Evolutionary conservation across 1,140 invertebrate genomes (phyloP), one percentile per base, ranked within the genome.

Genomic region (Solenopsis invicta): DNA sequence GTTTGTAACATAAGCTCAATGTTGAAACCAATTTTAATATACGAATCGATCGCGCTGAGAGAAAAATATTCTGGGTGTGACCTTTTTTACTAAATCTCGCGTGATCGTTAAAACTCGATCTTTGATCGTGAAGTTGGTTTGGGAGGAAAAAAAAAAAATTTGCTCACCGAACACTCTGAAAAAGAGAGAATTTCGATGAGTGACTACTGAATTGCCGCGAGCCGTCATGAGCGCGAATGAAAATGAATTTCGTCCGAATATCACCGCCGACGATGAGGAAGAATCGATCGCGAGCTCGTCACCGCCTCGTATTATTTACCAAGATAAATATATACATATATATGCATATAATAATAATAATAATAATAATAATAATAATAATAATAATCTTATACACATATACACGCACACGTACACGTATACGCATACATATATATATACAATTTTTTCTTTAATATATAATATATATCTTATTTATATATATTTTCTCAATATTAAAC

Each of bases 401-500:
- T 75, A 80, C 85, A 85, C 85, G 85, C 89, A 88, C 54, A 56
- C 90, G 93, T 91, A 93, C 90, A 80, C 84, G 69, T 87, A 85
- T 87, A 87, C 80, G 56, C 85, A 84, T 90, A 86, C 84, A 71
- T 34, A 75, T 56, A 61, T 41, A 85, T 59, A 54, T 52, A 78
- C 54, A 67, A 69, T 50, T 85, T 85, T 88, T 86, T 92, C 84
- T 89, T 54, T 74, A 74, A 61, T 75, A 78, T 94, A 93, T 94
- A 94, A 93, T 93, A 93, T 84, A 93, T 94, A 94, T 94, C 92
- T 94, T 94, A 93, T 94, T 94, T 93, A 94, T 91, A 94, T 94
- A 93, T 94, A 94, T 94, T 93, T 94, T 93, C 76, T 91, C 86
- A 89, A 94, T 92, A 94, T 95, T 95, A 95, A 94, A 94, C 92